Conservation (phyloP, 1,140 invertebrate genomes). For the Macrobrachium rosenbergii region DNA sequence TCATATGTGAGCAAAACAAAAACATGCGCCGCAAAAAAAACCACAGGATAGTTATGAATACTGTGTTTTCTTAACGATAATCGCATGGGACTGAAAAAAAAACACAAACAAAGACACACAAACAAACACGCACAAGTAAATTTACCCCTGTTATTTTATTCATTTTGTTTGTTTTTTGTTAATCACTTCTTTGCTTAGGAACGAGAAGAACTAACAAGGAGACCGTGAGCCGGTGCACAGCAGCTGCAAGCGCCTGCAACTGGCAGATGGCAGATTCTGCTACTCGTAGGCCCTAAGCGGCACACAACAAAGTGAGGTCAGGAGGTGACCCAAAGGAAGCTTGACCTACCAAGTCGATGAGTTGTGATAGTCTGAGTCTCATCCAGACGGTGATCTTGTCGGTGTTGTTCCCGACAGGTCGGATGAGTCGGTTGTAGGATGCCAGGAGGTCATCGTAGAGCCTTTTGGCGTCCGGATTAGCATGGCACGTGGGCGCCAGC, state of each 20-base stretch:
- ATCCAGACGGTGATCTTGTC: constrained; percentile 74
- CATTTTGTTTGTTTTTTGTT: no score
- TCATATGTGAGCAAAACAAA: no score
- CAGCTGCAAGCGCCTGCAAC: not conserved
- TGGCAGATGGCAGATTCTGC: not conserved
- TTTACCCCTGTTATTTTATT: no score
- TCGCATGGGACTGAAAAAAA: no score
- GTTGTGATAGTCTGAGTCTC: constrained; percentile 75
- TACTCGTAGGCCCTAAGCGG: not conserved
- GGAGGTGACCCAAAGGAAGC: no score
- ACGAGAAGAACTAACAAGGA: no score
- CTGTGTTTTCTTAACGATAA: no score
- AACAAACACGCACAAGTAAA: no score
- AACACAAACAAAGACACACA: no score
- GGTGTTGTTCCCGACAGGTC: constrained; percentile 73
- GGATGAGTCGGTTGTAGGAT: constrained; percentile 89
- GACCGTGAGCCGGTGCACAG: not conserved
- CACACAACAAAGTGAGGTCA: not conserved
- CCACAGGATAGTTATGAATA: no score
- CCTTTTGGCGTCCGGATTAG: constrained; percentile 90
- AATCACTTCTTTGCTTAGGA: no score
- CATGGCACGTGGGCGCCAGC: constrained; percentile 53
- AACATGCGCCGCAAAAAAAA: no score
- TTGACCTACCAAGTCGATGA: constrained; percentile 74
- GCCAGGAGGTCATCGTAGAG: constrained; percentile 95